Conservation (phyloP, 2,797 vertebrate species). For the Hylomyscus alleni region DNA sequence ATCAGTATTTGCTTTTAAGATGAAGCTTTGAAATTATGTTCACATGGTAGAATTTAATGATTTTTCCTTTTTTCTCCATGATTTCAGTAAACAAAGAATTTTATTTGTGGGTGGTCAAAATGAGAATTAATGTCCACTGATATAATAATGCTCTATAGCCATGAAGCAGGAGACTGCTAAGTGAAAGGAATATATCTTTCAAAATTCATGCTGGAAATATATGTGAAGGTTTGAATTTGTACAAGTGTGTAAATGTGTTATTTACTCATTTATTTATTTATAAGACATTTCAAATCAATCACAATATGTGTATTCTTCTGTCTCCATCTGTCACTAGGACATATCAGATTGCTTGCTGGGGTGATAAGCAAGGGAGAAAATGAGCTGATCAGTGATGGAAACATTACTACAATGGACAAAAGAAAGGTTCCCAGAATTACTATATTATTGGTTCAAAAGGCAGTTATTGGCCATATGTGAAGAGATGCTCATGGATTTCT, state of each 20-base stretch:
- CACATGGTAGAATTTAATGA: constrained; percentile 9
- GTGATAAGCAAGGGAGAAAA: background rate
- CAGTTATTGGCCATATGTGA: background rate
- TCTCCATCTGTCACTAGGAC: background rate
- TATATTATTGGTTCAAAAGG: background rate
- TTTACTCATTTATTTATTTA: background rate
- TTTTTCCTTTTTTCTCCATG: background rate
- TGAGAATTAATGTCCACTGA: background rate
- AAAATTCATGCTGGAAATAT: background rate
- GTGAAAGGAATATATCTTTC: background rate
- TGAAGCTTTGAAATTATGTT: background rate
- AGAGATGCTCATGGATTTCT: background rate
- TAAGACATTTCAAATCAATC: background rate
- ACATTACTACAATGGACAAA: background rate
- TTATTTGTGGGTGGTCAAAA: constrained; percentile 52
- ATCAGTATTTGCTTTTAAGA: constrained; percentile 28
- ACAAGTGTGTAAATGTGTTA: background rate
- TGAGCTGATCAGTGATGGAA: background rate
- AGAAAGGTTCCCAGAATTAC: rapidly evolving
- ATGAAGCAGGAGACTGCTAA: background rate
- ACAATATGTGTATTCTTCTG: background rate
- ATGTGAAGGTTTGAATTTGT: background rate
- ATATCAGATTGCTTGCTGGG: background rate
- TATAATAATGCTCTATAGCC: background rate
- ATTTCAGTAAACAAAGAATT: constrained; percentile 46